Evolutionary conservation across 2,113 vertebrate species (phyloP), one percentile per base, ranked within the genome.

Genomic region (Myotis lucifugus): DNA sequence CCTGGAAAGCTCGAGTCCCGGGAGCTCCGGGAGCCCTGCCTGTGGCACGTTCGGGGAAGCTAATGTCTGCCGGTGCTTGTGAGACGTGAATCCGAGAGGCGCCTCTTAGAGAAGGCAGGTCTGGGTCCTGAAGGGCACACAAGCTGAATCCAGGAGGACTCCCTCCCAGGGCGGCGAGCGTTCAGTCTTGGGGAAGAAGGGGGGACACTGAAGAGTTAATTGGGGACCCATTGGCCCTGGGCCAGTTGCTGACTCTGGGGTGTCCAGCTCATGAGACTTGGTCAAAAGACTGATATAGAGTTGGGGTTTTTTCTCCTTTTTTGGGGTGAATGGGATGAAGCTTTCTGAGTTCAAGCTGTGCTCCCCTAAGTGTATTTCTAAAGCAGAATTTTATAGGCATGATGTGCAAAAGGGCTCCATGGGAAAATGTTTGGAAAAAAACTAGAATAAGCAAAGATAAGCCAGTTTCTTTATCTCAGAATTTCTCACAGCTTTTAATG

Each of bases 61-160:
- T 13, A n/a, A 50, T 10, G 6, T 19, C 27, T 2, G 25, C 59
- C 1, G 23, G 50, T 11, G 42, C 50, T 27, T 10, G n/a, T 56
- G 42, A 70, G 46, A 77, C 48, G 0, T 0, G n/a, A 37, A 9
- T 7, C 2, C 6, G 0, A 0, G n/a, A 46, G 25, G 76, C 37
- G 1, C 15, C 29, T 27, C 54, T 40, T 18, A 40, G 66, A 82
- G 34, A 52, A 86, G 90, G 23, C 6, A 1, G 69, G 25, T 9
- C 34, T 32, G 34, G 25, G 59, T 46, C 25, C 0, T 6, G 19
- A 37, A 19, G 32, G 25, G 13, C 34, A 5, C 2, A 0, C 4
- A 25, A 15, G 40, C 21, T 11, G 48, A 40, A 5, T 29, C 69
- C 17, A 37, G 73, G 46, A 73, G 25, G 70, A 6, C 42, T 66